Evolutionary conservation across 2,113 vertebrate species (phyloP), one percentile per base, ranked within the genome.

Genomic region (Labeo catla): DNA sequence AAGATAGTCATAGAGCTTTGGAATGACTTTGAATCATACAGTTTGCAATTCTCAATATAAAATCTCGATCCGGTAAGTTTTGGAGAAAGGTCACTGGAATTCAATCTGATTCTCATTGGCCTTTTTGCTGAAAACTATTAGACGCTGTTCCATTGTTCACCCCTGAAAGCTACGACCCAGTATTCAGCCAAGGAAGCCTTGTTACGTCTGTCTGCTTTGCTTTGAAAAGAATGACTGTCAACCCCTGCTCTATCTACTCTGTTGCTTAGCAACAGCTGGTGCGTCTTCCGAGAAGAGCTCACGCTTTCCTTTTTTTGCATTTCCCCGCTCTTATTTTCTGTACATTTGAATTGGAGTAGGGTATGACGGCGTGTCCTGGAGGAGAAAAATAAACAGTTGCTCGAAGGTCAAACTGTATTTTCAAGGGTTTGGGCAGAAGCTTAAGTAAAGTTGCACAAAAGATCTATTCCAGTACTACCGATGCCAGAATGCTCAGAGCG

Each of bases 251-350:
- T 21, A 70, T 83, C n/a, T 76, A 68, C 59, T 80, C 59, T 76
- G 88, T 89, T 87, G 85, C 87, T 86, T 86, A 81, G 87, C 85
- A 84, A 84, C 87, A 1, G 34, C 49, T 19, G 57, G 36, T 81
- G 81, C 76, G 52, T 78, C 68, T 76, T 49, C 28, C 23, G 21
- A 84, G 68, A 84, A 59, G 36, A 74, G 34, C 47, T 23, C 8
- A 8, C 7, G 63, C 45, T 68, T 28, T 12, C 36, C 6, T 34
- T n/a, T 59, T 72, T 74, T 84, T 79, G 54, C 8, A 45, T 81
- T 74, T 84, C n/a, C 28, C 2, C 7, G 1, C n/a, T 49, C 3
- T 73, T 73, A 16, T 73, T 72, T 73, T 84, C 28, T 39, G 66
- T 59, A 45, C 36, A 72, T 59, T 57, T 45, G 9, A 59, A 74